Base-by-base conservation (phyloP, 2,888 invertebrate genomes). In the Flexamia atlantica region DNA sequence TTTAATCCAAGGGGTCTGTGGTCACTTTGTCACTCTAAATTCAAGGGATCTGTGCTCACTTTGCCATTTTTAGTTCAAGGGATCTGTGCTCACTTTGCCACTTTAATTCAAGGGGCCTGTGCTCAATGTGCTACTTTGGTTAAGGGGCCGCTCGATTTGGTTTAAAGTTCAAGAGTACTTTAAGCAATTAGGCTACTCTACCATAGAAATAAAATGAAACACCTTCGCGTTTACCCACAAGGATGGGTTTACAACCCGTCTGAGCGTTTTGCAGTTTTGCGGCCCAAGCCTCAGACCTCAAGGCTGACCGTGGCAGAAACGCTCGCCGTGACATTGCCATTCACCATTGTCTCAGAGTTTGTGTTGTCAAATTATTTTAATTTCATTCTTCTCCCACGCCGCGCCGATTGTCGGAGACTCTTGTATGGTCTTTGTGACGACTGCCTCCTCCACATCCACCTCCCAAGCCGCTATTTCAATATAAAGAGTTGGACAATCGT, bases 321-420 rank as follows among this genome's bases (percentile, higher is more conserved):
- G 14, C 14, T 50, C 32, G 7, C 76, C 76, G 36, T 76, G 76
- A 76, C 76, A 76, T 76, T 76, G 76, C 76, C 76, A 76, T 76
- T 76, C 76, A 7, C 76, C 76, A 76, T 76, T 70, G 70, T 70
- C 70, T 70, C 70, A 70, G 20, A n/a, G 20, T n/a, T 53, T 20
- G 64, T 28, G 64, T 40, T 40, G 70, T 70, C 70, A 70, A 36
- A 32, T 70, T 23, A 70, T 70, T 70, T 40, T 36, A 70, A 70
- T 70, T 70, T 36, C 36, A 70, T 70, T 40, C 40, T n/a, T 36
- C 40, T 70, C 70, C 36, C 70, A 36, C 70, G 23, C 68, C 68
- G 70, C 70, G 50, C 60, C 53, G 53, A 23, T 23, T 68, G 68
- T 68, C 23, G 70, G 40, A 40, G n/a, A 40, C n/a, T 40, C 20